Percentiles rank a stretch among this genome's conserved stretches.
Evolutionary conservation across 1,140 invertebrate genomes (phyloP).

Genomic region (Palaemon carinicauda): DNA sequence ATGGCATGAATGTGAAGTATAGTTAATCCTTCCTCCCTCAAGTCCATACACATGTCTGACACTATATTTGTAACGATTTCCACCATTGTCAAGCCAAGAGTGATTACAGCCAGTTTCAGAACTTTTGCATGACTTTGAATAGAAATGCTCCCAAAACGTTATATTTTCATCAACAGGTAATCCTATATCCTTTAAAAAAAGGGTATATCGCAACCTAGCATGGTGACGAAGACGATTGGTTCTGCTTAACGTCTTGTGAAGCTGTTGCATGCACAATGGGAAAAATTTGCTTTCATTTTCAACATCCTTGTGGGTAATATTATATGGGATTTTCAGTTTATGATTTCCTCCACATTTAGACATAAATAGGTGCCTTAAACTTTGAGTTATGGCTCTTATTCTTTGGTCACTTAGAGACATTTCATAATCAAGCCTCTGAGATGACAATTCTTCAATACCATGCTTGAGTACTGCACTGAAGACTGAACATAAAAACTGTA

Average conservation of each 20-base stretch:
- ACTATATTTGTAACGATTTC: conserved; percentile 73
- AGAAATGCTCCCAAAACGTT: conserved; percentile 75
- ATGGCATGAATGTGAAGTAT: conserved; percentile 69
- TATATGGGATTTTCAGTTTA: not conserved
- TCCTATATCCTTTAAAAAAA: conserved; percentile 77
- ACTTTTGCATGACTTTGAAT: conserved; percentile 68
- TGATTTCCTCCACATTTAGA: not conserved
- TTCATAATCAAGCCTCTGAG: not conserved
- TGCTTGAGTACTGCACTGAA: not conserved
- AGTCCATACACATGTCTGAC: conserved; percentile 78
- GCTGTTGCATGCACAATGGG: conserved; percentile 48
- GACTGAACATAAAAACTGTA: conserved; percentile 1
- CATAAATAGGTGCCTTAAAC: not conserved
- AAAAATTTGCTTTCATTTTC: conserved; percentile 21
- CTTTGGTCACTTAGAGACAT: not conserved
- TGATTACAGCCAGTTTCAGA: conserved; percentile 69
- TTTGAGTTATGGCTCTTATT: not conserved
- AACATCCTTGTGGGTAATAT: conserved; percentile 2
- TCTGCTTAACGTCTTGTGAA: conserved; percentile 16
- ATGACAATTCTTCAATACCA: conserved; percentile 4
- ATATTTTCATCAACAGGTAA: conserved; percentile 73
- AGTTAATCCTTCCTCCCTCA: conserved; percentile 73
- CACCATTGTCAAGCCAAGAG: conserved; percentile 72
- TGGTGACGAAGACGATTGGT: conserved; percentile 76
- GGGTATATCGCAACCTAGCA: conserved; percentile 75